Conservation (phyloP, 2,888 invertebrate species). For the Cerceris ruficornis region DNA sequence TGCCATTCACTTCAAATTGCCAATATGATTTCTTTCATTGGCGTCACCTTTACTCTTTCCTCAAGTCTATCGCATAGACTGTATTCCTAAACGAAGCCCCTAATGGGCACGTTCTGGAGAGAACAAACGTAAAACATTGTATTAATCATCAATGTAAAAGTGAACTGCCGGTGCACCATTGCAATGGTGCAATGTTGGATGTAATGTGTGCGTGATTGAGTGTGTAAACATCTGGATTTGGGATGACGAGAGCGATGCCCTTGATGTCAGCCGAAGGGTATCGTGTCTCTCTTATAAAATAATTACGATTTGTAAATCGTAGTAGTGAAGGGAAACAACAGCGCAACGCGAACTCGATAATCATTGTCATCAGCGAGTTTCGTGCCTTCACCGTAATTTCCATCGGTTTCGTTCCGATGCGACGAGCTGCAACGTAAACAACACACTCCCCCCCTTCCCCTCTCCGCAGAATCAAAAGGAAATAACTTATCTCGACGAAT, state of each 20-base stretch:
- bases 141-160: conserved; percentile 32
- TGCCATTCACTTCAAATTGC: conserved; percentile 21
- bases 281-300: conserved; percentile 32
- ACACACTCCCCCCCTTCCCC: conserved; percentile 36
- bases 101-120: conserved; percentile 42
- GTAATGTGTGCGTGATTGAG: conserved; percentile 12
- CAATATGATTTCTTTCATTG: conserved; percentile 44
- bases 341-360: conserved; percentile 30
- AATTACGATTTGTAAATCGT: conserved; percentile 54
- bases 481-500: conserved; percentile 10
- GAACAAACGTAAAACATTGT: not conserved
- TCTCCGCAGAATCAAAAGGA: not conserved
- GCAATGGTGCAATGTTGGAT: conserved; percentile 41
- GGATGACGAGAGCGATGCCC: conserved; percentile 15
- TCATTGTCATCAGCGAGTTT: conserved; percentile 18
- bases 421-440: conserved; percentile 51
- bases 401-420: conserved; percentile 41
- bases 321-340: conserved; percentile 50
- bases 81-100: conserved; percentile 53
- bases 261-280: conserved; percentile 25
- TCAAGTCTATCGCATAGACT: conserved; percentile 47
- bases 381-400: conserved; percentile 44
- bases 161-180: conserved; percentile 42
- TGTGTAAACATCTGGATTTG: conserved; percentile 59
- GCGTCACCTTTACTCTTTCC: conserved; percentile 32